Conservation (phyloP, 2,113 vertebrate species). For the Marmota monax region DNA sequence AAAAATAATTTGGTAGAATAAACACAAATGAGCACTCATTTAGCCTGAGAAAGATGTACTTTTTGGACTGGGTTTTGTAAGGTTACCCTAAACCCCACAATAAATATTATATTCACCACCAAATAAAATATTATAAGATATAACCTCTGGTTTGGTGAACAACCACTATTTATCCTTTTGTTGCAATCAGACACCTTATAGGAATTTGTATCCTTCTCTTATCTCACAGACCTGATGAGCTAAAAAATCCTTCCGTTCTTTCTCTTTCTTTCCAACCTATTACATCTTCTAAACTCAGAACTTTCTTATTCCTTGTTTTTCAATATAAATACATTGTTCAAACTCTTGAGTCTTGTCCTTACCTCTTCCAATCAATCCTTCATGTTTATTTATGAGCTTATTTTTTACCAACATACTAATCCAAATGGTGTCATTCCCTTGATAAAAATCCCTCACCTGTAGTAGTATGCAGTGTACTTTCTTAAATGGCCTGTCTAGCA, state of each 20-base stretch:
- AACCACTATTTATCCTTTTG: background rate
- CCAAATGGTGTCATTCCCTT: background rate
- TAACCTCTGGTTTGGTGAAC: background rate
- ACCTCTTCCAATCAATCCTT: background rate
- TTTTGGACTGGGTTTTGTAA: background rate
- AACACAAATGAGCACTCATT: background rate
- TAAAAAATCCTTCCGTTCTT: background rate
- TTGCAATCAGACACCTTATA: background rate
- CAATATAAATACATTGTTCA: background rate
- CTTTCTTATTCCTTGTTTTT: background rate
- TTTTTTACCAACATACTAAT: background rate
- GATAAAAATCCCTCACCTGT: background rate
- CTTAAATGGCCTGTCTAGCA: background rate
- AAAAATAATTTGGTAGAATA: background rate
- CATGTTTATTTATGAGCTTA: background rate
- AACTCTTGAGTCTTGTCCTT: background rate
- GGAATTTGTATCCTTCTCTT: background rate
- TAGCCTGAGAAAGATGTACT: background rate
- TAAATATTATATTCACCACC: background rate
- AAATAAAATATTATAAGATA: background rate
- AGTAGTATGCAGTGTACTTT: background rate
- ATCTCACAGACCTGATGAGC: background rate
- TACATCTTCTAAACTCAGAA: background rate
- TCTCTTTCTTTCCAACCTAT: background rate
- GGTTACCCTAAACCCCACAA: background rate